Evolutionary conservation across 2,888 invertebrate genomes (phyloP), one percentile per base, ranked within the genome.

Genomic region (Heliconius sara): DNA sequence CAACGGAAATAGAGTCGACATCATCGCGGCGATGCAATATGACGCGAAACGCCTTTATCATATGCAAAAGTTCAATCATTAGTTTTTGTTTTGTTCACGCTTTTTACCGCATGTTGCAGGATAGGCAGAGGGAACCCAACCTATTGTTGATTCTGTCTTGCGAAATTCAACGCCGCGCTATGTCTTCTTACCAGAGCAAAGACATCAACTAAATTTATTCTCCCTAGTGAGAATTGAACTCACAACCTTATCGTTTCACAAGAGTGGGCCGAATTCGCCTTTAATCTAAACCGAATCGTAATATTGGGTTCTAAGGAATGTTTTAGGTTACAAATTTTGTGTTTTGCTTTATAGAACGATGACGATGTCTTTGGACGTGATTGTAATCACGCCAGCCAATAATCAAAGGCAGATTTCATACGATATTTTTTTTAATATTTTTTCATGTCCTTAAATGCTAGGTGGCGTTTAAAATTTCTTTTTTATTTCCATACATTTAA

Each of bases 1-100:
- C 68, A 73, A 67, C 83, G 16, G 74, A 81, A 80, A 81, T 84
- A 84, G 83, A 77, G 76, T 60, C 81, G 78, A 83, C 84, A 83
- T 83, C 84, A 83, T 80, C 76, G 52, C 57, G 57, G 75, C 77
- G 80, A 78, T 83, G 84, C 84, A 84, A 63, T 52, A 76, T 81
- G 83, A 83, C 83, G 83, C 82, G 78, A 76, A 75, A 65, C 76
- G 78, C 60, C 79, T 65, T 2, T 52, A 73, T 57, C 19, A 63
- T 63, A 25, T 60, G 6, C 30, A 57, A 19, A 60, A 52, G 52
- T 52, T 52, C 22, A 22, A 52, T 52, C 7, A 19, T 52, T 52
- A 10, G 1, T 52, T 52, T 9, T 22, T 22, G 52, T 22, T 52
- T 6, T 52, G 52, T 52, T 52, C 52, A 6, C 7, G 52, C 16